phyloP scores from a whole-genome alignment of 2,113 vertebrate genomes.

The Toxotes jaculatrix region DNA sequence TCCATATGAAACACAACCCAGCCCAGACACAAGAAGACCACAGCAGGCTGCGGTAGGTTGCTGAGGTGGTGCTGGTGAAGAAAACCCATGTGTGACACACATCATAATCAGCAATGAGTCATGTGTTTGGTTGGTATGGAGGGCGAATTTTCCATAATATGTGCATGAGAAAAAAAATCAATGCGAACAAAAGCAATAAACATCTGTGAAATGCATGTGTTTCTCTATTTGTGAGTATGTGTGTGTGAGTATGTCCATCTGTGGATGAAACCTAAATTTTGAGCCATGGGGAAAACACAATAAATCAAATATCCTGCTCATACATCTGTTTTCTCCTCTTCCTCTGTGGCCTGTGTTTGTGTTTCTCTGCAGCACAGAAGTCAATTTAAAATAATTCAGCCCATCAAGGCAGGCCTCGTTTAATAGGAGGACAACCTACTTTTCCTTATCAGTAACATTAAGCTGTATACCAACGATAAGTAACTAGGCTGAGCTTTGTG shows the following conservation, averaged over 20 bases:
- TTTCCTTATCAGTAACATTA: neutral
- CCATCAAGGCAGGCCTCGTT: neutral
- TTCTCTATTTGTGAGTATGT: neutral
- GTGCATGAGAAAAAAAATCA: neutral
- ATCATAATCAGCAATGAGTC: constrained; percentile 56
- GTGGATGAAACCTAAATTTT: constrained; percentile 21
- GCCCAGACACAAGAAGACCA: constrained; percentile 25
- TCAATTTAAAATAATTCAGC: neutral
- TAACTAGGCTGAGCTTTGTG: neutral
- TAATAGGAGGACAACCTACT: neutral
- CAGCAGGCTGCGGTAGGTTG: constrained; percentile 23
- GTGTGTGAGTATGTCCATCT: neutral
- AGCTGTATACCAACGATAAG: neutral
- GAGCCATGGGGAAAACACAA: constrained; percentile 10
- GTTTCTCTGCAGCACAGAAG: neutral
- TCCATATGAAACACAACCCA: constrained; percentile 51
- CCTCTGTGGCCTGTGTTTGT: constrained; percentile 2
- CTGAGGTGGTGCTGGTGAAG: neutral
- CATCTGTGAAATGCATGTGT: constrained; percentile 17
- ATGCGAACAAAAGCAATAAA: neutral
- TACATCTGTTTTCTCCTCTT: neutral
- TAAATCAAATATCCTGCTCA: neutral
- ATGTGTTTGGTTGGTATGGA: constrained; percentile 36
- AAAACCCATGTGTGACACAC: constrained; percentile 44
- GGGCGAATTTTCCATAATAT: neutral